Conservation (phyloP, 2,888 invertebrate species). For the Cantharis rufa region DNA sequence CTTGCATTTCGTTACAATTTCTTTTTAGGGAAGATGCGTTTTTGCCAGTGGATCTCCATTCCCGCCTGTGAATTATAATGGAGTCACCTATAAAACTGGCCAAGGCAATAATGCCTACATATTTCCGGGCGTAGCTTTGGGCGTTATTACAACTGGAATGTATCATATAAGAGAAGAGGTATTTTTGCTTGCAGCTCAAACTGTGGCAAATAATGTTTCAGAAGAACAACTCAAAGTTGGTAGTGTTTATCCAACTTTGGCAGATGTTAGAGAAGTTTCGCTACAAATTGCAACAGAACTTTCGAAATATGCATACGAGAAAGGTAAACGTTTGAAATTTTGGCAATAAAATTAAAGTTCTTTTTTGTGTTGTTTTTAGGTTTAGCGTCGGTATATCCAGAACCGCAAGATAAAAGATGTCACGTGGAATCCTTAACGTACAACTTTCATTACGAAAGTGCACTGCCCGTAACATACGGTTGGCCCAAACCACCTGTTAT, state of each 20-base stretch:
- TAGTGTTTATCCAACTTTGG: constrained; percentile 90
- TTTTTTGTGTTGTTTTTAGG: constrained; percentile 56
- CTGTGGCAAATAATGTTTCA: constrained; percentile 82
- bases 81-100: constrained; percentile 84
- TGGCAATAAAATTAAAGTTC: not conserved
- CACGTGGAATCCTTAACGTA: constrained; percentile 78
- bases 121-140: constrained; percentile 94
- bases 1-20: no score
- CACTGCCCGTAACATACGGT: constrained; percentile 72
- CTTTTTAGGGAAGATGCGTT: constrained; percentile 80
- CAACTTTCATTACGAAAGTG: constrained; percentile 76
- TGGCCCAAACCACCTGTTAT: constrained; percentile 58
- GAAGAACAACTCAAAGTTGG: constrained; percentile 82
- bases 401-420: constrained; percentile 74
- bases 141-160: constrained; percentile 88
- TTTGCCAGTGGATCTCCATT: constrained; percentile 98
- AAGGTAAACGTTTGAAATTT: constrained; percentile 62
- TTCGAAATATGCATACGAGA: constrained; percentile 86
- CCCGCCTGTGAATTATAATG: constrained; percentile 77
- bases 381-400: constrained; percentile 83
- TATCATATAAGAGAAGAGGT: constrained; percentile 92
- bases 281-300: constrained; percentile 86
- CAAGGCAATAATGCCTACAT: constrained; percentile 95
- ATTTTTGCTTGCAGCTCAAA: constrained; percentile 93
- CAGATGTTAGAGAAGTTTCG: constrained; percentile 83